phyloP scores from a whole-genome alignment of 2,113 vertebrate species.

The Glareola pratincola region DNA sequence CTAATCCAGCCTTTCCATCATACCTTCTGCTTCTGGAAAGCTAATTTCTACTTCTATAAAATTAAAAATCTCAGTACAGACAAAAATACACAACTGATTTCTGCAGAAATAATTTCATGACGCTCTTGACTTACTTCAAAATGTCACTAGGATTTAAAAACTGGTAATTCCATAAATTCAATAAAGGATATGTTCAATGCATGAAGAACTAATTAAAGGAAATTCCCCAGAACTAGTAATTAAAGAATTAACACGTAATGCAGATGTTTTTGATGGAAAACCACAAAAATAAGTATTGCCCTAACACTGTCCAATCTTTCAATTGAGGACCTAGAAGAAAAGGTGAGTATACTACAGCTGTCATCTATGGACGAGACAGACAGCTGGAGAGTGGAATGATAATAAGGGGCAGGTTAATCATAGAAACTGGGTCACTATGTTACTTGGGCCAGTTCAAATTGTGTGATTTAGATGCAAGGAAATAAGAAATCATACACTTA shows the following conservation, averaged over 20 bases:
- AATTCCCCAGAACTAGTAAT: neutral
- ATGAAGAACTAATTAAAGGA: neutral
- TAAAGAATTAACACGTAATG: neutral
- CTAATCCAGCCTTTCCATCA: neutral
- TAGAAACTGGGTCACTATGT: neutral
- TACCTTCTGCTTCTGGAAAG: neutral
- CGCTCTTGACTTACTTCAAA: neutral
- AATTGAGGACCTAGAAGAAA: neutral
- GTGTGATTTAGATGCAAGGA: neutral
- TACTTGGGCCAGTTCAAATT: neutral
- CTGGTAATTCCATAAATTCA: neutral
- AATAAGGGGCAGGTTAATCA: neutral
- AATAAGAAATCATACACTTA: neutral
- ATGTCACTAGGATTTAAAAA: neutral
- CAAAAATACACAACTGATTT: neutral
- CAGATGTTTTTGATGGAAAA: neutral
- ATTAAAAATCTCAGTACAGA: neutral
- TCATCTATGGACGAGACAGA: neutral
- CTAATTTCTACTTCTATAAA: neutral
- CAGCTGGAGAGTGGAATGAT: neutral
- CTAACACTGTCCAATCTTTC: neutral
- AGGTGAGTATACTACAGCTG: neutral
- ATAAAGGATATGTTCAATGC: neutral
- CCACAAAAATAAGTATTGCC: neutral
- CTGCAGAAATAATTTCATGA: neutral